Base-by-base conservation (phyloP, 2,888 invertebrate genomes). In the Boloria selene region DNA sequence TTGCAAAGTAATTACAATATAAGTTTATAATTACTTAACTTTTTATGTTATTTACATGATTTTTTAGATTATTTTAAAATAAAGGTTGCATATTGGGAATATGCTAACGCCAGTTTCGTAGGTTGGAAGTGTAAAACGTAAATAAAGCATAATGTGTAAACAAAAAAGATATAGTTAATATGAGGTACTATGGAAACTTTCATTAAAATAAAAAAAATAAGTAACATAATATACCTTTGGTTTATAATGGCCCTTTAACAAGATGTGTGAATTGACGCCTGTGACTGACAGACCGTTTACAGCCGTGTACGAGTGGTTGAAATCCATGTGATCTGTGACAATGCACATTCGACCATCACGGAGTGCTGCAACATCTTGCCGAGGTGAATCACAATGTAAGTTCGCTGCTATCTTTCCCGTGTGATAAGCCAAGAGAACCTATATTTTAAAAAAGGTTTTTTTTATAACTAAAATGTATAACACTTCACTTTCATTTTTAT, bases 341-440 rank as follows among this genome's bases (percentile, higher is more conserved):
- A 96, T 91, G 75, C 89, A 76, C 49, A 94, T 83, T 51, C 90
- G 85, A 0, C 93, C 93, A 1, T 93, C 93, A 3, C 85, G 84
- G 13, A 95, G 74, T 26, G 93, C 93, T 26, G 84, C 83, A 0
- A 94, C 74, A 53, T 93, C 93, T 31, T 87, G 81, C 3, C 93
- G 87, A 0, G 96, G 95, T 0, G 79, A 84, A 0, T 91, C 85
- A 78, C 90, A 96, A 80, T 97, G 94, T 16, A 97, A 85, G 83
- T 97, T 97, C 0, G 94, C 94, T 0, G 97, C 96, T 59, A 97
- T 89, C 13, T 87, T 72, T 0, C 95, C 94, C 16, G 88, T 88
- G 75, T 96, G 95, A 88, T 96, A 96, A 0, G 95, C 94, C 49
- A 96, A 88, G 13, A 89, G 69, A 0, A 90, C 86, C 90, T 90